Evolutionary conservation across 2,113 vertebrate genomes (phyloP).

Genomic region (Petaurus breviceps): DNA sequence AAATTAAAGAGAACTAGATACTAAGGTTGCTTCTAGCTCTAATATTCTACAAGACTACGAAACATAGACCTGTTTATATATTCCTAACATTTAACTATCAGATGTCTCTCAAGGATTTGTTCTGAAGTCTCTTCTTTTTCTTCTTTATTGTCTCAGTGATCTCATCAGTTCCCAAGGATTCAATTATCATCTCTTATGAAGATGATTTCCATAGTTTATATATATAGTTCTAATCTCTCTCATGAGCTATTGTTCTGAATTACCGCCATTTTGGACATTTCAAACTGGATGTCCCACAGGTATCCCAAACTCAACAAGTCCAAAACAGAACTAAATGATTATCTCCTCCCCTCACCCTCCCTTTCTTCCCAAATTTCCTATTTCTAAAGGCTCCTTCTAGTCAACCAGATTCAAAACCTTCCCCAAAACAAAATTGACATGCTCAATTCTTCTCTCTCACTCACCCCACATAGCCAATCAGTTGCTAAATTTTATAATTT

Average conservation of each 20-base stretch:
- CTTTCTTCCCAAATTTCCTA: too few relatives aligned
- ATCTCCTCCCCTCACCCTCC: too few relatives aligned
- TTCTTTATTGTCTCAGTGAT: background rate
- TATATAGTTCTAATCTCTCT: background rate
- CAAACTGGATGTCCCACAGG: background rate
- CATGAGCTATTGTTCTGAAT: background rate
- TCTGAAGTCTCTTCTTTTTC: background rate
- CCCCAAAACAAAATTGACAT: too few relatives aligned
- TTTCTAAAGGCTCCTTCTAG: too few relatives aligned
- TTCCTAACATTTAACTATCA: background rate
- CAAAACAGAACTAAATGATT: too few relatives aligned
- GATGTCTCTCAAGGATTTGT: background rate
- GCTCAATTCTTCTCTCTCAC: too few relatives aligned
- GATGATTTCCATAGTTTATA: background rate
- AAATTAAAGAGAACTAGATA: too few relatives aligned
- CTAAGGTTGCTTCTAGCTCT: too few relatives aligned
- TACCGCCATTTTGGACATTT: background rate
- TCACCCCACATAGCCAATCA: too few relatives aligned
- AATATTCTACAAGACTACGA: too few relatives aligned
- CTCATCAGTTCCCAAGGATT: background rate
- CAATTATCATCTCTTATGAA: background rate
- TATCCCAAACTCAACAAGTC: background rate
- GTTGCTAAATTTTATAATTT: background rate
- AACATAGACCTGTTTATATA: too few relatives aligned
- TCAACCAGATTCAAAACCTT: too few relatives aligned